Evolutionary conservation across 2,113 vertebrate genomes (phyloP), one percentile per base, ranked within the genome.

Genomic region (Catagonus wagneri): DNA sequence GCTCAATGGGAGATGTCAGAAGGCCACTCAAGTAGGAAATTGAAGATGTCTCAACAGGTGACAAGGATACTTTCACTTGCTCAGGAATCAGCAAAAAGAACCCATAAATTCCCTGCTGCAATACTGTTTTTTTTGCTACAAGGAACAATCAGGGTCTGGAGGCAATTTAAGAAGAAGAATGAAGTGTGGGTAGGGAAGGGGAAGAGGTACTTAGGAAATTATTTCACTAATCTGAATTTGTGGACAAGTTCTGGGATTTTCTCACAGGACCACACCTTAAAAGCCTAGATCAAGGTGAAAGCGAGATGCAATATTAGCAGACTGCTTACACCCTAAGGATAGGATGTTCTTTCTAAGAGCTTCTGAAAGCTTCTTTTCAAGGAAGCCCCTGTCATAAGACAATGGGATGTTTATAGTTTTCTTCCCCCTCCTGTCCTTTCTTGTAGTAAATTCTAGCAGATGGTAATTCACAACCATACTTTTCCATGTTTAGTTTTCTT

Each of bases 251-350:
- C 52, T 92, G 87, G n/a, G 58, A 78, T 95, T 94, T 92, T 92
- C 95, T 96, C 34, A 23, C 29, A 92, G 76, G 83, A 81, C 61
- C 60, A 84, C 27, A 69, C 95, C 95, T 96, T 87, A 66, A 97
- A 93, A 96, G 58, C 83, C 20, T 95, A 80, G 87, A 90, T 96
- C 93, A 95, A 83, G 91, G 68, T 94, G 87, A 96, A 96, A 95
- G 89, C 56, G 52, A 78, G 69, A 94, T n/a, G 78, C 98, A 96
- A 72, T 10, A 52, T 96, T 96, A 69, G 12, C 75, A 0, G 0
- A 89, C 89, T 97, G 94, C 19, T 0, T 22, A 78, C 95, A 93
- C 91, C 97, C 95, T 83, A 54, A 8, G 12, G 97, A 96, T 93
- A 89, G 66, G 91, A 89, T 0, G 0, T 10, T 97, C 83, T 88